Percentiles rank a stretch among this genome's conserved stretches.
phyloP scores from a whole-genome alignment of 2,113 vertebrate genomes.

The Atlantisia rogersi region DNA sequence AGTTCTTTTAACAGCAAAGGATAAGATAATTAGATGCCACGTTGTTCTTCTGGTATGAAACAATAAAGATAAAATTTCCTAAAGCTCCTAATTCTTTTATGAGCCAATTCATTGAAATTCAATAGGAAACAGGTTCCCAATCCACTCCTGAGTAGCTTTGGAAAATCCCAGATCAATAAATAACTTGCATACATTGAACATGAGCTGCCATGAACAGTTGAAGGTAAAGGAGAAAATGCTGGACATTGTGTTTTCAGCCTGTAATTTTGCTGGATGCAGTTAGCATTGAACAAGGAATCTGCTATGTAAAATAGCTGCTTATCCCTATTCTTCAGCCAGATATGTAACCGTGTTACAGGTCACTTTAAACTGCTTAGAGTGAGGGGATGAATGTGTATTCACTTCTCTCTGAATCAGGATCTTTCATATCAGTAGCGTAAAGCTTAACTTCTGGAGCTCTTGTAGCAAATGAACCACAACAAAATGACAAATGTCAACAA shows the following conservation, averaged over 20 bases:
- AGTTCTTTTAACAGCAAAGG: not conserved
- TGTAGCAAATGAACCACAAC: not conserved
- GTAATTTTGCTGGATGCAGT: not conserved
- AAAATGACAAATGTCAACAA: not conserved
- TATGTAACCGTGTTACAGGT: not conserved
- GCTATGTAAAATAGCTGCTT: not conserved
- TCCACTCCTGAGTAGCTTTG: not conserved
- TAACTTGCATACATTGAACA: not conserved
- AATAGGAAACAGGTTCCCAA: not conserved
- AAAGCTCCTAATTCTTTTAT: slow-evolving; percentile 20
- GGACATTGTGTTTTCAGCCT: not conserved
- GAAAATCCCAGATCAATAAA: slow-evolving; percentile 15
- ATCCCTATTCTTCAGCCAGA: not conserved
- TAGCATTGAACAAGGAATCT: not conserved
- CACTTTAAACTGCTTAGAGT: not conserved
- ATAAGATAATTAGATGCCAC: slow-evolving; percentile 13
- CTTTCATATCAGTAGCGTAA: not conserved
- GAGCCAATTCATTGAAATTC: slow-evolving; percentile 3
- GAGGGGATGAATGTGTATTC: not conserved
- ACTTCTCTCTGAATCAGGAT: not conserved
- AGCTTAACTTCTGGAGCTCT: not conserved
- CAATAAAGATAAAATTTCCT: slow-evolving; percentile 21
- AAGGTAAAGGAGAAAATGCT: not conserved
- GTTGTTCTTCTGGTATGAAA: slow-evolving; percentile 14
- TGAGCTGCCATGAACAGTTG: not conserved